Base-by-base conservation (phyloP, 2,797 vertebrate species). In the Micrastur ruficollis region DNA sequence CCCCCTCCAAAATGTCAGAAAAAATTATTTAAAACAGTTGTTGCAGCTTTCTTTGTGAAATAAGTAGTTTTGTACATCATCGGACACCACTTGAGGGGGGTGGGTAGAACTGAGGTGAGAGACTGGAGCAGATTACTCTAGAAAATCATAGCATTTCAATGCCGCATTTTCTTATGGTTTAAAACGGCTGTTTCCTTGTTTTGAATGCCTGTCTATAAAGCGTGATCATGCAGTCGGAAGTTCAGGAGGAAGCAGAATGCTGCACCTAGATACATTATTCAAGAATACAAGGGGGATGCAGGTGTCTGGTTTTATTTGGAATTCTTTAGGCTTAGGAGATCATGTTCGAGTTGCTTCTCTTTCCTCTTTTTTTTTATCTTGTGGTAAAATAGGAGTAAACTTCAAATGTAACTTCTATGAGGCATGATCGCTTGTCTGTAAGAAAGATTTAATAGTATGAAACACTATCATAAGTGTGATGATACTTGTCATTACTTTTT, bases 401-500 rank as follows among this genome's bases (percentile, higher is more conserved):
- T 85, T 32, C 21, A 84, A 67, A 44, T 49, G 18, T 1, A 2
- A 18, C 34, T 73, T 72, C 4, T 46, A 9, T 29, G 40, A 79
- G 31, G 14, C 9, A 3, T 8, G 22, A 56, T 74, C 1, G 2
- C 56, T 36, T 78, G 6, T 32, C 17, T 81, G 27, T 62, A 42
- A 66, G 66, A 82, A 82, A 49, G 47, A 27, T 59, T 23, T 44
- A 62, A 10, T 31, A 42, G 11, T 42, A 34, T 32, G 27, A 52
- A 83, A 63, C 34, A 5, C 25, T 42, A 2, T 29, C 3, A 0
- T 32, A 34, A n/a, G 7, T 42, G 21, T 50, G n/a, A 8, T 40
- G 29, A 22, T 55, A 34, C 9, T 73, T 55, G 12, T 44, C 15
- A 5, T 7, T 47, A 7, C 29, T 50, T 80, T 46, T 59, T 40